phyloP scores from a whole-genome alignment of 2,888 invertebrate genomes.

The Drosophila rubida region DNA sequence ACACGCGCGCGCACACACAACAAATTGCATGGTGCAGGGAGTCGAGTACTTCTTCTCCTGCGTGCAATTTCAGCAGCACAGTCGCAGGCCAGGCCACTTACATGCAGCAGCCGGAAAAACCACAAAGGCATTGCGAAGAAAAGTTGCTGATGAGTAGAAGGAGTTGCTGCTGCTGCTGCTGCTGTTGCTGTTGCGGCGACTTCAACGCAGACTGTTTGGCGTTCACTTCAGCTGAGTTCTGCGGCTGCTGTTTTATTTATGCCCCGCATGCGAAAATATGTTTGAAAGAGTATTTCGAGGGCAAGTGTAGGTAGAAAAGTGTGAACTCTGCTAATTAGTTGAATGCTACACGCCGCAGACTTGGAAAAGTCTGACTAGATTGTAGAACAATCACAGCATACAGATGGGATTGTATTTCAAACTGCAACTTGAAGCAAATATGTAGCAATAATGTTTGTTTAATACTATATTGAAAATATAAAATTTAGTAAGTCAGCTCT shows the following conservation, averaged over 20 bases:
- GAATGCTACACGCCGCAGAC: background rate
- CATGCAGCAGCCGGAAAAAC: conserved; percentile 64
- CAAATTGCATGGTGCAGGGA: conserved; percentile 22
- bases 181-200: conserved; percentile 36
- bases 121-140: conserved; percentile 55
- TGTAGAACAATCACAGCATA: background rate
- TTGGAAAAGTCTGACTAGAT: background rate
- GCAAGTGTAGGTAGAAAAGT: background rate
- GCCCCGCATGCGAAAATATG: conserved; percentile 22
- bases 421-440: background rate
- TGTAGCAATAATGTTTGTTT: no score
- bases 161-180: conserved; percentile 31
- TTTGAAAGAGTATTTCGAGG: background rate
- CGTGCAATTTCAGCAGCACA: conserved; percentile 46
- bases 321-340: background rate
- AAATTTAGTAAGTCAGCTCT: no score
- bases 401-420: background rate
- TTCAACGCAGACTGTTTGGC: conserved; percentile 58
- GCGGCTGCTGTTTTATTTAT: conserved; percentile 30
- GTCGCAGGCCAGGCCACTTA: conserved; percentile 78
- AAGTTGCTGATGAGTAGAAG: conserved; percentile 35
- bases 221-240: conserved; percentile 44
- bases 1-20: no score
- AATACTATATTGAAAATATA: no score
- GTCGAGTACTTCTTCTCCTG: conserved; percentile 13